phyloP scores from a whole-genome alignment of 1,140 invertebrate genomes.

The Meloidogyne chitwoodi region DNA sequence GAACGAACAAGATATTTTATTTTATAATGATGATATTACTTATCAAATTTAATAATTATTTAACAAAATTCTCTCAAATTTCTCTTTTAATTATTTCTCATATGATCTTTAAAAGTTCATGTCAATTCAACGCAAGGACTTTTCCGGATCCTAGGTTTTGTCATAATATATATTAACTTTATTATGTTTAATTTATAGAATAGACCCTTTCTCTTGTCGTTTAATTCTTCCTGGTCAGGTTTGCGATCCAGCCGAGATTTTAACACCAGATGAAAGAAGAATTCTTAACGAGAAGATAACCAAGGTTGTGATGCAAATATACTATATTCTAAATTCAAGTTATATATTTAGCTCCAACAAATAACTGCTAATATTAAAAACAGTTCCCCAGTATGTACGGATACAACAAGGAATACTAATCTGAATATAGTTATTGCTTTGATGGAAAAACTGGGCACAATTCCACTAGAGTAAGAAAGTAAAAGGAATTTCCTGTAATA shows the following conservation, averaged over 20 bases:
- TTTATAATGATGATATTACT: constrained; percentile 38
- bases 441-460: constrained; percentile 52
- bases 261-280: constrained; percentile 51
- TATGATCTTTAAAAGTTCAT: not conserved
- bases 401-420: constrained; percentile 44
- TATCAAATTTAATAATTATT: constrained; percentile 34
- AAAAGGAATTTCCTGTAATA: too few relatives aligned
- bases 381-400: constrained; percentile 46
- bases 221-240: constrained; percentile 47
- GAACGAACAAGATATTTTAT: not conserved
- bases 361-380: constrained; percentile 53
- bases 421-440: constrained; percentile 51
- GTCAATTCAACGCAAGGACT: not conserved
- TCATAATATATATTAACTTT: not conserved
- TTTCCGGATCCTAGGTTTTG: not conserved
- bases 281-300: constrained; percentile 46
- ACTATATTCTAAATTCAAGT: not conserved
- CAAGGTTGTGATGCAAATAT: constrained; percentile 15
- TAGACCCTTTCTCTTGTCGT: constrained; percentile 39
- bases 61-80: not conserved
- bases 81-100: not conserved
- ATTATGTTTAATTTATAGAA: constrained; percentile 8
- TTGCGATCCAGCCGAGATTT: constrained; percentile 55
- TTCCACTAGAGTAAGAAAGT: constrained; percentile 35
- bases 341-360: constrained; percentile 33